Base-by-base conservation (phyloP, 2,888 invertebrate species). In the Epinotia ramella region DNA sequence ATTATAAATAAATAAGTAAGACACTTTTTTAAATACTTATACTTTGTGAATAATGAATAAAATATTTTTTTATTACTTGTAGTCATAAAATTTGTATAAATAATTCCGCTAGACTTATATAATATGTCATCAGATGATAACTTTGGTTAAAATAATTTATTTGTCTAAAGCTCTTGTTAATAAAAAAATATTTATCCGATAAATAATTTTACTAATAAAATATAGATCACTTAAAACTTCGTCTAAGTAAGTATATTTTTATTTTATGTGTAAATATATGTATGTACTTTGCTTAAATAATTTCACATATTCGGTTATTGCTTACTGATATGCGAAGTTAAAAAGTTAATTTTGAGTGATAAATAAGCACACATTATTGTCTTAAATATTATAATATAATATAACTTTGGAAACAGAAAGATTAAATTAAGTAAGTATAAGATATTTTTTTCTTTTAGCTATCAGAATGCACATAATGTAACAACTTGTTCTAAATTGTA, bases 311-410 rank as follows among this genome's bases (percentile, higher is more conserved):
- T 71, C 72, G 76, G 76, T 76, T 72, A 72, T 76, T 76, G 72
- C 66, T 67, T 57, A 71, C 57, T 76, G 76, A 76, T 76, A 76
- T 76, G 76, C 76, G 76, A 72, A 76, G 72, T 56, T 76, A 62
- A 40, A 75, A 70, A 65, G 40, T 59, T 75, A 70, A 64, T 70
- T 63, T 64, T 33, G 70, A 65, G 24, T 56, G 40, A 56, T 28
- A 24, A 75, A 71, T 18, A 53, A 75, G 59, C 59, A 70, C 40
- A 56, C 11, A 49, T 67, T 76, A 72, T 72, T 76, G 76, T 72
- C 67, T 66, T 71, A 65, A 3, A 20, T 28, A 67, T 33, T 28
- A 67, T 49, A 49, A 44, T 64, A 33, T 7, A 9, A 40, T 2
- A 40, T 40, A 40, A 18, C 9, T 46, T 64, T 46, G 46, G n/a